Percentiles rank a stretch among this genome's conserved stretches.
Evolutionary conservation across 2,113 vertebrate species (phyloP).

Genomic region (Saccopteryx bilineata): DNA sequence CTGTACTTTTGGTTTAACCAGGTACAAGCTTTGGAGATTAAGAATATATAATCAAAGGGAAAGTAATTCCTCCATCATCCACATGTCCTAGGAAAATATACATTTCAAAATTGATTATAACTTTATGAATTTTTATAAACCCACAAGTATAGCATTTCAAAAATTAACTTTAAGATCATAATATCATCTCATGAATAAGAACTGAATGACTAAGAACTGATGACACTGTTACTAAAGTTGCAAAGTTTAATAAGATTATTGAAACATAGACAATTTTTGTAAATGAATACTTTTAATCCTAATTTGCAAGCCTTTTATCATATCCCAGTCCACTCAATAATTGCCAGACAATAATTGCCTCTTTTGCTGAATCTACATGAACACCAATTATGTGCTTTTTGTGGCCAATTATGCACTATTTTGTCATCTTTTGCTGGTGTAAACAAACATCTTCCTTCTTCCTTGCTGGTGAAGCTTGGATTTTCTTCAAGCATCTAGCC

Average conservation of each 20-base stretch:
- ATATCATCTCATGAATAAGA: neutral
- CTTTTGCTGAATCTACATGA: neutral
- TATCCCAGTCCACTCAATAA: neutral
- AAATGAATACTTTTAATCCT: neutral
- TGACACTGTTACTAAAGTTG: neutral
- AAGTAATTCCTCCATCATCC: neutral
- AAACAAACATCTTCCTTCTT: neutral
- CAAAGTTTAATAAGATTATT: constrained; percentile 33
- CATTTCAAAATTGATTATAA: constrained; percentile 34
- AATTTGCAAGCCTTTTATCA: neutral
- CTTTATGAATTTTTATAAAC: constrained; percentile 32
- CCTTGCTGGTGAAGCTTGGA: neutral
- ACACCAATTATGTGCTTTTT: neutral
- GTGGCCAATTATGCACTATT: neutral
- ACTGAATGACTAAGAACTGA: neutral
- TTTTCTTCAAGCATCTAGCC: neutral
- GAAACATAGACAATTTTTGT: neutral
- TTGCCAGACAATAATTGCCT: neutral
- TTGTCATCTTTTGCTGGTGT: neutral
- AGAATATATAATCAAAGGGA: neutral
- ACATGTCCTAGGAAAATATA: neutral
- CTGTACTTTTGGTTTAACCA: neutral
- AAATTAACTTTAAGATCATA: constrained; percentile 28
- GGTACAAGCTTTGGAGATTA: neutral
- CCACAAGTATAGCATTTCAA: neutral